Evolutionary conservation across 2,888 invertebrate genomes (phyloP), one percentile per base, ranked within the genome.

Genomic region (Meteorus colon): DNA sequence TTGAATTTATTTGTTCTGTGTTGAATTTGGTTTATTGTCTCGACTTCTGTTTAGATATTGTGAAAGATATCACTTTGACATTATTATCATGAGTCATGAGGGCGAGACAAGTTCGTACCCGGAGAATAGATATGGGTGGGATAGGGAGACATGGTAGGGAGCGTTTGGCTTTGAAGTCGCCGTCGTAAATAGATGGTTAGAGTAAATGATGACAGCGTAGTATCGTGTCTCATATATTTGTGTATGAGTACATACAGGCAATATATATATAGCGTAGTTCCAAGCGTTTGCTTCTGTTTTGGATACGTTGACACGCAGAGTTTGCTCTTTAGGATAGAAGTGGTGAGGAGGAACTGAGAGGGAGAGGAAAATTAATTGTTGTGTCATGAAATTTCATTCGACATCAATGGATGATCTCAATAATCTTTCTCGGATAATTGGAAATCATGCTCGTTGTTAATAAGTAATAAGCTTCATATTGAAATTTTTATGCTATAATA

Each of bases 151-250:
- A 82, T 83, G 84, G 82, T 83, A 83, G 81, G 80, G 37, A 19
- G 37, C 24, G 60, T 29, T 48, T 29, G 80, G 83, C 86, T 86
- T 84, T 86, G 86, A 87, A 85, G 84, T 79, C 79, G 81, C 79
- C 55, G 71, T 83, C 82, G 85, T 84, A 86, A 86, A 86, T 86
- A 86, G 85, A 83, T 83, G 82, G 78, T 80, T 81, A 82, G 84
- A 86, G 86, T 86, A 86, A 86, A 86, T 84, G 84, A 86, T 85
- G 85, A 83, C 80, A 82, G 77, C 27, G 10, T 27, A 14, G 24
- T 24, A 24, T 24, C 4, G 59, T 60, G 8, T 60, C 48, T 41
- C 41, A 41, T 41, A 41, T 41, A 41, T 41, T 10, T 41, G 8
- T 41, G 41, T 41, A 41, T 41, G 41, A 41, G 41, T 41, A 41